Conservation (phyloP, 2,888 invertebrate species). For the Thereva nobilitata region DNA sequence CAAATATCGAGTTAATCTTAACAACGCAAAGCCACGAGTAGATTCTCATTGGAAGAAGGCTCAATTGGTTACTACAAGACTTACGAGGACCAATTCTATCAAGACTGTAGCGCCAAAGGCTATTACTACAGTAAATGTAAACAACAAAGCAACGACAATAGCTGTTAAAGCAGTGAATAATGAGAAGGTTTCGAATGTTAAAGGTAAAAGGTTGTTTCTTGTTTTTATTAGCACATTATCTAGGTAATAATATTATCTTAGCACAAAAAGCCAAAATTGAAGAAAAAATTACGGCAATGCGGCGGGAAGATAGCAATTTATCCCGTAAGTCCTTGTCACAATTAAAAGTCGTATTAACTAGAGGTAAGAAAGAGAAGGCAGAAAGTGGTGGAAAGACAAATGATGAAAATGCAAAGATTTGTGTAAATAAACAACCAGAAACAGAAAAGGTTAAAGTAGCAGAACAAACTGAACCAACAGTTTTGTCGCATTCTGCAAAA, state of each 20-base stretch:
- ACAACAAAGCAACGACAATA: slow-evolving; percentile 41
- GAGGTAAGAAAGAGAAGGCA: slow-evolving; percentile 34
- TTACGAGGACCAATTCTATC: slow-evolving; percentile 28
- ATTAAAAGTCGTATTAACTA: slow-evolving; percentile 42
- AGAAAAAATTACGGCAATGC: slow-evolving; percentile 42
- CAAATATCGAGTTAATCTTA: slow-evolving; percentile 49
- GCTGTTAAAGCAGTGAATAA: slow-evolving; percentile 49
- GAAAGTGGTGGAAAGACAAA: not conserved
- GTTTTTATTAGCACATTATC: not conserved
- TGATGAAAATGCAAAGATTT: too few species aligned
- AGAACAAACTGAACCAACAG: slow-evolving; percentile 41
- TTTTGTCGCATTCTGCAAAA: slow-evolving; percentile 47
- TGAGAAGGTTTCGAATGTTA: slow-evolving; percentile 42
- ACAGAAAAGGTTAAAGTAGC: not conserved
- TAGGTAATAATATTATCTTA: not conserved
- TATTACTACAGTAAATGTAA: not conserved
- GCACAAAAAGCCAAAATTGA: not conserved
- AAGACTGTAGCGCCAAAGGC: not conserved
- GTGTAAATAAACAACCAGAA: too few species aligned
- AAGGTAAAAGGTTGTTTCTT: slow-evolving; percentile 3
- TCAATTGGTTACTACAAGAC: slow-evolving; percentile 23
- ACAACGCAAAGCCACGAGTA: slow-evolving; percentile 56
- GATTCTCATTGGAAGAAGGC: slow-evolving; percentile 53
- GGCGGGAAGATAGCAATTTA: slow-evolving; percentile 55
- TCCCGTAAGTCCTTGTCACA: slow-evolving; percentile 53